Evolutionary conservation across 2,888 invertebrate species (phyloP).

Genomic region (Leucozona laternaria): DNA sequence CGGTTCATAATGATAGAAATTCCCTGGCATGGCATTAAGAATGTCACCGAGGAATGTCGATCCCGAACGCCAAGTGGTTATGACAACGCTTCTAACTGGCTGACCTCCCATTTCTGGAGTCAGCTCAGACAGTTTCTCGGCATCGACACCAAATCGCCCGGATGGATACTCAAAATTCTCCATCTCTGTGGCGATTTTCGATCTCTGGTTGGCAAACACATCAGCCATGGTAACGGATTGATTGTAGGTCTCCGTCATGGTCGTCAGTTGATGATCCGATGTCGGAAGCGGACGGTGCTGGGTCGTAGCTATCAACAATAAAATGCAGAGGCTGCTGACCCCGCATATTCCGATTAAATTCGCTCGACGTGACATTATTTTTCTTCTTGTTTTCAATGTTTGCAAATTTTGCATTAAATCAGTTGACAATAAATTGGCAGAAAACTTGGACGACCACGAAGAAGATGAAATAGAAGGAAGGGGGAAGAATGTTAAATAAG

Average conservation of each 20-base stretch:
- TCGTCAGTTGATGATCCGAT: conserved; percentile 71
- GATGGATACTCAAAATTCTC: conserved; percentile 86
- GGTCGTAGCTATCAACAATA: conserved; percentile 83
- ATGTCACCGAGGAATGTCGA: conserved; percentile 95
- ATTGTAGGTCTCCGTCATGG: conserved; percentile 79
- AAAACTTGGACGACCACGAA: not conserved
- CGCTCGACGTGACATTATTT: conserved; percentile 82
- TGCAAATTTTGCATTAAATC: conserved; percentile 49
- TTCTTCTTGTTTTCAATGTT: conserved; percentile 49
- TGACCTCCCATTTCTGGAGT: conserved; percentile 87
- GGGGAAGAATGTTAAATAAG: conserved; percentile 44
- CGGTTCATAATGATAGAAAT: conserved; percentile 96
- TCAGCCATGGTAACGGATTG: conserved; percentile 85
- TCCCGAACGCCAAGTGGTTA: conserved; percentile 96
- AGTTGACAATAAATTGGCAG: not conserved
- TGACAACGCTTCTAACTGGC: conserved; percentile 90
- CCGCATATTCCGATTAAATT: conserved; percentile 83
- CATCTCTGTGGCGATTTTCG: conserved; percentile 85
- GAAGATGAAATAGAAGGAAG: conserved; percentile 8
- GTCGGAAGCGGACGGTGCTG: conserved; percentile 82
- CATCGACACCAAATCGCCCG: conserved; percentile 85
- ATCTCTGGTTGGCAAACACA: conserved; percentile 86
- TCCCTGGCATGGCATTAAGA: conserved; percentile 92
- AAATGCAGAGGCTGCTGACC: conserved; percentile 83
- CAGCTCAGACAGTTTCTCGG: conserved; percentile 87